Evolutionary conservation across 2,797 vertebrate species (phyloP).

Genomic region (Thamnophis elegans): DNA sequence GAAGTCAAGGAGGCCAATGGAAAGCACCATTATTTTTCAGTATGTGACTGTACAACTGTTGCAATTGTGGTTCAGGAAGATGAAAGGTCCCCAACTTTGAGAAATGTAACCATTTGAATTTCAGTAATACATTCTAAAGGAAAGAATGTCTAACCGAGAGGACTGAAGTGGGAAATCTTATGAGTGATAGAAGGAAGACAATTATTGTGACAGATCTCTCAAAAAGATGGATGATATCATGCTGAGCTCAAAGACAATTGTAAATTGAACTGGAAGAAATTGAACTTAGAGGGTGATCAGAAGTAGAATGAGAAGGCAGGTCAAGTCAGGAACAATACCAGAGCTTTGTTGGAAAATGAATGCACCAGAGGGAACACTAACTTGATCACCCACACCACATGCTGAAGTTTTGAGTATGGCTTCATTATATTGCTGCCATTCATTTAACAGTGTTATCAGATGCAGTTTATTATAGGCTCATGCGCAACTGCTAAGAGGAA

Average conservation of each 20-base stretch:
- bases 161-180: constrained; percentile 47
- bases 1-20: background rate
- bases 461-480: background rate
- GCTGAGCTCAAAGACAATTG: constrained; percentile 48
- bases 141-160: constrained; percentile 52
- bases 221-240: constrained; percentile 47
- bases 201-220: constrained; percentile 63
- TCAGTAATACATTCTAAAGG: constrained; percentile 37
- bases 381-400: background rate
- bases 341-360: constrained; percentile 26
- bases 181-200: constrained; percentile 52
- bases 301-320: constrained; percentile 29
- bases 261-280: constrained; percentile 64
- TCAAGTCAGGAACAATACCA: constrained; percentile 1
- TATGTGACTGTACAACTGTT: background rate
- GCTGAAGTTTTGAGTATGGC: background rate
- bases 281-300: constrained; percentile 34
- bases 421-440: background rate
- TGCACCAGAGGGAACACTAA: background rate
- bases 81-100: background rate
- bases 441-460: background rate
- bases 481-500: background rate
- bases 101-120: constrained; percentile 36
- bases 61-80: background rate
- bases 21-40: background rate